Evolutionary conservation across 2,888 invertebrate species (phyloP).

Genomic region (Amphipoea oculea): DNA sequence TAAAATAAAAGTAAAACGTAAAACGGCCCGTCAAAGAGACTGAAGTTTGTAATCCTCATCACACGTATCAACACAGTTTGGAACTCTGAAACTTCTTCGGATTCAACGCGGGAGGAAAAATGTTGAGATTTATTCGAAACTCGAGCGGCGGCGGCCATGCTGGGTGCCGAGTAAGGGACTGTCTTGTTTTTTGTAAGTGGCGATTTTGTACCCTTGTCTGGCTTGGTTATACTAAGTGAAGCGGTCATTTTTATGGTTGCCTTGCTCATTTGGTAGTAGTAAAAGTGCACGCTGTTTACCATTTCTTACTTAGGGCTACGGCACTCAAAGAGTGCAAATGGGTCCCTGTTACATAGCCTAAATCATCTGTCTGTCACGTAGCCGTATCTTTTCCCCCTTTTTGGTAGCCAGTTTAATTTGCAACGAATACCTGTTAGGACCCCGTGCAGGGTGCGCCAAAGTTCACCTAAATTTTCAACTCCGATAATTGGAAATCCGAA

Average conservation of each 20-base stretch:
- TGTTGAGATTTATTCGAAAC: slow-evolving; percentile 77
- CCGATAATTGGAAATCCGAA: too few relatives aligned
- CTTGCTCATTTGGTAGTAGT: slow-evolving; percentile 1
- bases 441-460: too few relatives aligned
- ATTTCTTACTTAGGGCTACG: not conserved
- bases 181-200: slow-evolving; percentile 21
- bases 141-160: slow-evolving; percentile 52
- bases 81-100: slow-evolving; percentile 77
- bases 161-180: slow-evolving; percentile 20
- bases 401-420: not conserved
- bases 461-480: too few relatives aligned
- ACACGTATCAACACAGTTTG: slow-evolving; percentile 79
- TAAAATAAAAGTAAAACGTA: slow-evolving; percentile 66
- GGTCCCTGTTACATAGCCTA: not conserved
- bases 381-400: not conserved
- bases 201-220: slow-evolving; percentile 24
- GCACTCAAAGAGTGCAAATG: not conserved
- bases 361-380: not conserved
- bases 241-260: slow-evolving; percentile 12
- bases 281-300: not conserved
- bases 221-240: slow-evolving; percentile 16
- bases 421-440: not conserved
- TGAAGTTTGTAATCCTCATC: slow-evolving; percentile 74
- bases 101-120: slow-evolving; percentile 76
- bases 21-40: slow-evolving; percentile 56